Evolutionary conservation across 1,140 invertebrate species (phyloP), one percentile per base, ranked within the genome.

Genomic region (Brachionus sp.): DNA sequence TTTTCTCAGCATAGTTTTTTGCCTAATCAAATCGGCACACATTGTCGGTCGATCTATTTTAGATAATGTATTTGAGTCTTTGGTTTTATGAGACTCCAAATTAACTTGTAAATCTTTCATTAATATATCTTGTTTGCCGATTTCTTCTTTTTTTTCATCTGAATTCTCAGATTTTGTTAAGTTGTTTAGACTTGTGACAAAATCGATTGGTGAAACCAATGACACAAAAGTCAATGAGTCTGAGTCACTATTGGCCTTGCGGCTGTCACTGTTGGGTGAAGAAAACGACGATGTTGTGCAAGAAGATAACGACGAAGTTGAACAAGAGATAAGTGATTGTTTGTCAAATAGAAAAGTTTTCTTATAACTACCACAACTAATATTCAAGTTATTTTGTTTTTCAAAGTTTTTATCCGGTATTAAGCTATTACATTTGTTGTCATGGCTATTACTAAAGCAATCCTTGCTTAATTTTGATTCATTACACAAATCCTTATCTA

Each of bases 291-390:
- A 75, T 2, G 39, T 75, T 10, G 70, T 75, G 25, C 44, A 75
- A 12, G 70, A 75, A 3, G 68, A 73, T 44, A 73, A 4, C 25
- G 70, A 75, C 2, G 39, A 75, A 46, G 70, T 29, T 75, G 39
- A 75, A 6, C 33, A 70, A 35, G 70, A 75, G 39, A 16, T 44
- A 5, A 75, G 19, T 23, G 70, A 75, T 75, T 75, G 70, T 46
- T 75, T 75, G 42, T 75, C 70, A 75, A 75, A 46, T 75, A 50
- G 25, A 75, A 75, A 25, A 46, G 5, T 75, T 75, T 75, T 75
- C 37, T 75, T 75, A 50, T 75, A 5, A 46, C 33, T 46, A 75
- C 42, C 39, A 75, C 37, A 25, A 75, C 42, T 46, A 75, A 46
- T 25, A 75, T 75, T 46, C n/a, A 44, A 75, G 25, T 33, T 37